phyloP scores from a whole-genome alignment of 2,797 vertebrate species.

The Hirundo rustica region DNA sequence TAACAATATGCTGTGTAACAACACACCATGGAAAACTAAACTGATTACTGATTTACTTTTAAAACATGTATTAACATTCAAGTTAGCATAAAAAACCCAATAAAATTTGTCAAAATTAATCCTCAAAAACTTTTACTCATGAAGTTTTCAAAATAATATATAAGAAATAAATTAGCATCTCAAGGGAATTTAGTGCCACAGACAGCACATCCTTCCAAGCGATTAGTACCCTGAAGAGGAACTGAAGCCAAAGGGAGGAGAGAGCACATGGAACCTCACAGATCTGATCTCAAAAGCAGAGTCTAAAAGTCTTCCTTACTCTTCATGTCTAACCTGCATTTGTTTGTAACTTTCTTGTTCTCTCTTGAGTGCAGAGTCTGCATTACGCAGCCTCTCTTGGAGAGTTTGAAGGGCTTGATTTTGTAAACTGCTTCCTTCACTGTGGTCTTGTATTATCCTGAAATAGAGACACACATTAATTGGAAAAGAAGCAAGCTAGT shows the following conservation, averaged over 20 bases:
- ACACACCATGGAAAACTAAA: background rate
- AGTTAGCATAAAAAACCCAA: background rate
- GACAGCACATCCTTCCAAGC: background rate
- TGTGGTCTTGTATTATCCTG: conserved; percentile 93
- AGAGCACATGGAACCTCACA: background rate
- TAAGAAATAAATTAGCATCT: background rate
- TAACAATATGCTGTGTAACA: background rate
- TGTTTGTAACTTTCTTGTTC: conserved; percentile 92
- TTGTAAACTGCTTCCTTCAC: conserved; percentile 90
- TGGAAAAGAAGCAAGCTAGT: background rate
- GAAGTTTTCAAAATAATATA: background rate
- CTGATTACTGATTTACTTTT: background rate
- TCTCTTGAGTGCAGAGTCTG: conserved; percentile 83
- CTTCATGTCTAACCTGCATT: conserved; percentile 87
- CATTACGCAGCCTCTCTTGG: conserved; percentile 89
- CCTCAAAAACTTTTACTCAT: background rate
- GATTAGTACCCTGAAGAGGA: background rate
- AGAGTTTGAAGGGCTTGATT: conserved; percentile 89
- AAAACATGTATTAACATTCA: background rate
- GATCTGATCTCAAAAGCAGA: background rate
- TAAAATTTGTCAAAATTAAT: background rate
- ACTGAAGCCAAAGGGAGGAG: background rate
- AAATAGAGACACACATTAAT: background rate
- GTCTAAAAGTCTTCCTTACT: background rate
- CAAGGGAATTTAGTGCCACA: background rate